Conservation (phyloP, 1,140 invertebrate genomes). For the Uloborus diversus region DNA sequence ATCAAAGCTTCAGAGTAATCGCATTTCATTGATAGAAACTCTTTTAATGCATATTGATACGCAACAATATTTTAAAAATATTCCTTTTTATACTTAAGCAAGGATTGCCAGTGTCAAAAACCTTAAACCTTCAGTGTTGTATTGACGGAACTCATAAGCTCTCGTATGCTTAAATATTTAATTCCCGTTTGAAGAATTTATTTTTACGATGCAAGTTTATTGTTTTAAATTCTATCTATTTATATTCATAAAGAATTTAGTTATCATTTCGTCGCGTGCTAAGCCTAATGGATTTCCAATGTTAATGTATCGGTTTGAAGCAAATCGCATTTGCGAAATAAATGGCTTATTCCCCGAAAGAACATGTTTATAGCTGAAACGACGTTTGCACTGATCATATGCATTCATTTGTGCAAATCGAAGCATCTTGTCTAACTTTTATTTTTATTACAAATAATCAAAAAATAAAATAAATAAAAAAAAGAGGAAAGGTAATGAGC, state of each 20-base stretch:
- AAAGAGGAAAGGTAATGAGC: constrained; percentile 20
- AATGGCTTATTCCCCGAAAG: constrained; percentile 21
- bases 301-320: constrained; percentile 20
- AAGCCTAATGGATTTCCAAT: constrained; percentile 34
- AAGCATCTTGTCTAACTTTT: constrained; percentile 31
- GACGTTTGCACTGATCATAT: constrained; percentile 12
- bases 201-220: not conserved
- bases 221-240: no score
- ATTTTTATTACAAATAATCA: constrained; percentile 28
- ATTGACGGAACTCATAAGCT: no score
- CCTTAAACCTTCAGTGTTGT: no score
- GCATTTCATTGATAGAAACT: no score
- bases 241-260: no score
- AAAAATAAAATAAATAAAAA: constrained; percentile 4
- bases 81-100: no score
- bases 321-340: constrained; percentile 27
- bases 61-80: no score
- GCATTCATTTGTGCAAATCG: constrained; percentile 27
- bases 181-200: no score
- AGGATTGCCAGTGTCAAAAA: no score
- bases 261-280: constrained; percentile 39
- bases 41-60: no score
- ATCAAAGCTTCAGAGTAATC: no score
- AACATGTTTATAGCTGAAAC: constrained; percentile 26
- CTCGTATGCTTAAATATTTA: no score